Base-by-base conservation (phyloP, 2,888 invertebrate genomes). In the Sycophila texana region DNA sequence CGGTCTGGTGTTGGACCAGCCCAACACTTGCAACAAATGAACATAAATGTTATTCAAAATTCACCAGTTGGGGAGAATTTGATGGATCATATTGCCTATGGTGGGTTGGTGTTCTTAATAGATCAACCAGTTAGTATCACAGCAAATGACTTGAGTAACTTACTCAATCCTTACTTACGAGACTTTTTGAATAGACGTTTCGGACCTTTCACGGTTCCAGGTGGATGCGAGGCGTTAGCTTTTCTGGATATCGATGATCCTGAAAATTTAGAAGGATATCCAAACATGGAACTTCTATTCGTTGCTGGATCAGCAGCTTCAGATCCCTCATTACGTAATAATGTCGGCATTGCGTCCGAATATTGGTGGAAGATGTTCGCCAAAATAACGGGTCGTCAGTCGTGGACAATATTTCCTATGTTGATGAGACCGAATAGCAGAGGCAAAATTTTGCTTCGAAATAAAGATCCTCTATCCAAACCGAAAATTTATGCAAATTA, bases 1-100 rank as follows among this genome's bases (percentile, higher is more conserved):
- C 89, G 96, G 30, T 96, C 96, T 2, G 96, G 96, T 14, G 92
- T 96, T 16, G 95, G 95, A 1, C 94, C 94, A 0, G 92, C 89
- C 82, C 90, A 91, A 58, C 93, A 94, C 85, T 90, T 95, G 67
- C 90, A 92, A 81, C 90, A 92, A 3, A 87, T 92, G 82, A 91
- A 91, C 66, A 93, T 94, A 55, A 91, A 92, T 10, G 90, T 92
- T 0, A 84, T 93, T 0, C 91, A 91, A 85, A 92, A 94, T 88
- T 90, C 94, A 61, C 92, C 92, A 14, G 94, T 95, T 0, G 95
- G 95, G 12, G 91, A 93, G 82, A 94, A 94, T 85, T 89, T 95
- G 10, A 94, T 94, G 92, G 95, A 95, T 85, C 94, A 95, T 85
- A 92, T 94, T 49, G 93, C 93, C 3, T 93, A 94, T 66, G 93